Evolutionary conservation across 2,113 vertebrate genomes (phyloP), one percentile per base, ranked within the genome.

Genomic region (Stigmatopora argus): DNA sequence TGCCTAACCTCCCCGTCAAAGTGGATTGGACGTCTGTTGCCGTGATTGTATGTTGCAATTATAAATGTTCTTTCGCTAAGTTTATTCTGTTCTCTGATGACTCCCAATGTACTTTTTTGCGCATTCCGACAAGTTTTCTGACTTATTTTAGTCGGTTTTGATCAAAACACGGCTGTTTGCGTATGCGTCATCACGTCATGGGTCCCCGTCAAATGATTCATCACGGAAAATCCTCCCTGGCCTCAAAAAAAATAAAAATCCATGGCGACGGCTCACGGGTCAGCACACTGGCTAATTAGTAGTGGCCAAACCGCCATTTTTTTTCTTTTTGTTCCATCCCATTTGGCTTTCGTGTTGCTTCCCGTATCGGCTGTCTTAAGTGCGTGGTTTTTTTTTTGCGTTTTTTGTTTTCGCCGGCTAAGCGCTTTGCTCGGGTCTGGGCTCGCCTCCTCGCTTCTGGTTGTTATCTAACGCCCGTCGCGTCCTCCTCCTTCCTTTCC

Each of bases 391-490:
- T 81, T 61, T 55, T 31, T 1, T 31, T 31, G 26, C 26, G 26
- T 31, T 31, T 31, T 26, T 2, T 31, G 26, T 31, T 31, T 31
- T 31, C 3, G 26, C 38, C 6, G 9, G 9, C 38, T 41, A 75
- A 81, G 77, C 73, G 62, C 60, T 62, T 78, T 69, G 69, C 69
- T 85, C 77, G 83, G 71, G 66, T 84, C 69, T 70, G 19, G 11
- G 1, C 78, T 74, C 73, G 69, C 84, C 81, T 84, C 84, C 74
- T 86, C 78, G 80, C 78, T 82, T 64, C 67, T 71, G 48, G 73
- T 84, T 31, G 77, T 87, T 87, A 88, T 88, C 79, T 82, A 85
- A 85, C 72, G 67, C 26, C 26, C 76, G 75, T 76, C 71, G 69
- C 75, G 72, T 74, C 77, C 76, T 80, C 79, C 77, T 80, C 77